A percentile compares a stretch with the other conserved stretches of the same genome.
Conservation (phyloP, 2,113 vertebrate genomes). For the Serinus canaria region DNA sequence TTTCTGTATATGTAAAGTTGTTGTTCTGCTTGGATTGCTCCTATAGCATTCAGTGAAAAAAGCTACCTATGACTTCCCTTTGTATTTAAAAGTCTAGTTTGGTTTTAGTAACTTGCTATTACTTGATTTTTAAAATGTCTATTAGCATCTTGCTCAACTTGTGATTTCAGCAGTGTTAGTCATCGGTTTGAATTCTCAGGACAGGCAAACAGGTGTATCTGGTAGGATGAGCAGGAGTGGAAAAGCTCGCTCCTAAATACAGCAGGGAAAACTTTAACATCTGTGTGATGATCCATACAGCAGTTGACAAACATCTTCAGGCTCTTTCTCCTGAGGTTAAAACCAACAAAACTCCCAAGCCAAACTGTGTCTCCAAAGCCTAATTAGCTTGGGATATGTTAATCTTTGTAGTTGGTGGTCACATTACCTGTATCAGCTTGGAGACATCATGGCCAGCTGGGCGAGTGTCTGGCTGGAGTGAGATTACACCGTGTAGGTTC, state of each 20-base stretch:
- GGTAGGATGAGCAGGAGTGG: conserved; percentile 53
- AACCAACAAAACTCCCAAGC: not conserved
- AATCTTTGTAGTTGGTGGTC: not conserved
- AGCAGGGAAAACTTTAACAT: not conserved
- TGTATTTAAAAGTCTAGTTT: not conserved
- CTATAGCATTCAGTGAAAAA: not conserved
- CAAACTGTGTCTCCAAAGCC: not conserved
- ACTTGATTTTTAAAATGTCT: conserved; percentile 52
- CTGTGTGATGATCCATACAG: not conserved
- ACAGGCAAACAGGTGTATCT: conserved; percentile 54
- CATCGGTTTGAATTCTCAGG: not conserved
- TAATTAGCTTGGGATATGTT: not conserved
- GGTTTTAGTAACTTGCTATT: conserved; percentile 24
- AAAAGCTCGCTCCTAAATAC: conserved; percentile 41
- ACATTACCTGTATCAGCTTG: not conserved
- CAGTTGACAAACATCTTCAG: not conserved
- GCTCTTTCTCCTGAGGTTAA: conserved; percentile 6
- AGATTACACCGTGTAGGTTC: not conserved
- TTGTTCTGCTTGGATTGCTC: not conserved
- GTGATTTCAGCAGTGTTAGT: conserved; percentile 52
- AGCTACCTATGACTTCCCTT: not conserved
- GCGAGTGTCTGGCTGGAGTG: not conserved
- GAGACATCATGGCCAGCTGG: not conserved
- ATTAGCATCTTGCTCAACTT: conserved; percentile 49
- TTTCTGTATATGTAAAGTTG: not conserved